Base-by-base conservation (phyloP, 2,797 vertebrate species). In the Galaxias olidus region DNA sequence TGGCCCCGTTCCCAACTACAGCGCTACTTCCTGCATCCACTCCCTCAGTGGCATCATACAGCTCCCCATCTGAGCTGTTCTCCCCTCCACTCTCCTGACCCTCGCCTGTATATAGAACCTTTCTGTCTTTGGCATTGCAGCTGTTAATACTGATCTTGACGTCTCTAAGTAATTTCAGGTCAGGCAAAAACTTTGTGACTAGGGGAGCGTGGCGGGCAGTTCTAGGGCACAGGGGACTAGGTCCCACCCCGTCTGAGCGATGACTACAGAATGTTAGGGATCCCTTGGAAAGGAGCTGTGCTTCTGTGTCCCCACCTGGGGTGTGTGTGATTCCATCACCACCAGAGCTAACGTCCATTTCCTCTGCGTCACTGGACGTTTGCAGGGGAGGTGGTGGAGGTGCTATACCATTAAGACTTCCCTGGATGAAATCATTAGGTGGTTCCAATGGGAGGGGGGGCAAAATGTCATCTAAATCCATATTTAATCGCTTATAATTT, bases 321-420 rank as follows among this genome's bases (percentile, higher is more conserved):
- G 90, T 93, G 91, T 95, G 87, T 93, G 94, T 95, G 94, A 94
- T 95, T 98, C 98, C 98, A 99, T 98, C 98, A 99, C 98, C 96
- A 98, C 98, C 98, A 94, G 96, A 98, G 97, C 98, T 95, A 99
- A 99, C 98, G 98, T 99, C 98, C 98, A 99, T 98, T 96, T 98
- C 96, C 95, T 98, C 98, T 97, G 98, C 97, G 95, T 98, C 98
- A 99, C 97, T 98, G 98, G 98, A 99, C 97, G 96, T 98, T 99
- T 98, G 98, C 98, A 98, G 97, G 96, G 98, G 98, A 98, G 97
- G 98, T 96, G 97, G 97, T 98, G 98, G 98, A 98, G 96, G 97
- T 92, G 95, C 94, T 93, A 84, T 90, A 89, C 91, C 93, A 82
- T 87, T 83, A 84, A 72, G 83, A 68, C 68, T 92, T 86, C 95